Evolutionary conservation across 92 coral and sea anemone species (phyloP).

Genomic region (Nematostella vectensis): DNA sequence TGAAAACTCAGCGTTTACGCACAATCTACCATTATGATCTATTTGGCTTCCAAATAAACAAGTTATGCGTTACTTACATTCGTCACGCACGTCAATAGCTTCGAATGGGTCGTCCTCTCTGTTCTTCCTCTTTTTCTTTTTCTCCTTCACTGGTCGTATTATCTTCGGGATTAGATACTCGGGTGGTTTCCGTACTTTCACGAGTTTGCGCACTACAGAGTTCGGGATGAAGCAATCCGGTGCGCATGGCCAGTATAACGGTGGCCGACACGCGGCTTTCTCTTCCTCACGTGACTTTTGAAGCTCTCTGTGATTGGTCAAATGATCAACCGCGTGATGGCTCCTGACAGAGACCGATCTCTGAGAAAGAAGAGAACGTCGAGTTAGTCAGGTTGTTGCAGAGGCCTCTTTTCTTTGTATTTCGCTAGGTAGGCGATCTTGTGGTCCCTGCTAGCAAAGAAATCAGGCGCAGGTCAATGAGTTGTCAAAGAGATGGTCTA

Average conservation of each 20-base stretch:
- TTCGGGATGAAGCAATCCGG: constrained; percentile 92
- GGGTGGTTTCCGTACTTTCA: constrained; percentile 40
- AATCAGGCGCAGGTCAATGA: too few relatives aligned
- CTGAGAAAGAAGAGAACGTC: constrained; percentile 8
- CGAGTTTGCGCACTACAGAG: constrained; percentile 64
- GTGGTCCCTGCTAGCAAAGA: not conserved
- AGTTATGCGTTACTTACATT: too few relatives aligned
- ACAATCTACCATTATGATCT: too few relatives aligned
- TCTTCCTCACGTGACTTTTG: constrained; percentile 5
- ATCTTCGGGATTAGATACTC: constrained; percentile 35
- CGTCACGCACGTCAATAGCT: too few relatives aligned
- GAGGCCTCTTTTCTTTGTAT: too few relatives aligned
- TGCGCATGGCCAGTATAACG: constrained; percentile 87
- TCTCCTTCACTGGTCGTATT: constrained; percentile 19
- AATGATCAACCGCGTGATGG: not conserved
- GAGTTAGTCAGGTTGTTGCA: too few relatives aligned
- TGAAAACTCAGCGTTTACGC: too few relatives aligned
- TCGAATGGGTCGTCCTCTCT: constrained; percentile 9
- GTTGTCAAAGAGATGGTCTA: too few relatives aligned
- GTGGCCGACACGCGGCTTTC: constrained; percentile 17
- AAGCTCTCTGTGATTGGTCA: constrained; percentile 1
- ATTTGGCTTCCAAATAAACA: too few relatives aligned
- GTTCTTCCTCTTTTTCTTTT: constrained; percentile 13
- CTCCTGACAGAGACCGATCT: not conserved
- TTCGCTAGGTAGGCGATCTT: too few relatives aligned